These are phyloP conservation scores for Ranitomeya imitator DNA, from an alignment of 2,113 vertebrate genomes.

Conservation along the genomic window DNA sequence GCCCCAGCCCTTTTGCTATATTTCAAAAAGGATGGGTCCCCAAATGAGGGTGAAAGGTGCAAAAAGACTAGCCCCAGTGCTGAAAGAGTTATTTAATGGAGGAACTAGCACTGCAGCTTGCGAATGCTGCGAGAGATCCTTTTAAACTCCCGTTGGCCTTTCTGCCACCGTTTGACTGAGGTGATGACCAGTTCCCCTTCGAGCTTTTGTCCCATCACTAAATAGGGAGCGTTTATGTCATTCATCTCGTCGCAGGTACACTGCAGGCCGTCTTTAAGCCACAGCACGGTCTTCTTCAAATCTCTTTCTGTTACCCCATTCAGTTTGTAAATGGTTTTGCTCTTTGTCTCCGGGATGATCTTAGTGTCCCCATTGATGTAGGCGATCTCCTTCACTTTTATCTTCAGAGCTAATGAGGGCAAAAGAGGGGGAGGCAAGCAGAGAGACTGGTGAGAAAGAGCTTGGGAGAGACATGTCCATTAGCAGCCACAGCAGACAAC, in stretches of 20 bases:
- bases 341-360: conserved; percentile 94
- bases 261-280: conserved; percentile 92
- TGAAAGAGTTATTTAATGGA: neutral
- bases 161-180: conserved; percentile 96
- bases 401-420: conserved; percentile 84
- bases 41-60: conserved; percentile 36
- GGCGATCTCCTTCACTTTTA: conserved; percentile 98
- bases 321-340: conserved; percentile 96
- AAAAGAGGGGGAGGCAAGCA: conserved; percentile 54
- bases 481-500: conserved; percentile 64
- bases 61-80: conserved; percentile 55
- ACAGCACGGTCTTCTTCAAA: conserved; percentile 87
- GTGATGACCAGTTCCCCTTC: conserved; percentile 95
- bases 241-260: conserved; percentile 97
- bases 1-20: conserved; percentile 46
- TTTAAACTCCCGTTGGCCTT: conserved; percentile 92
- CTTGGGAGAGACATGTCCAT: conserved; percentile 56
- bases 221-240: conserved; percentile 92
- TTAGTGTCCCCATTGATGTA: conserved; percentile 97
- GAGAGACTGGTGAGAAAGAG: conserved; percentile 56
- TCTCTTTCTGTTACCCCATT: conserved; percentile 91
- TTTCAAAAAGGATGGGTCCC: conserved; percentile 50
- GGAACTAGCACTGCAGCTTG: conserved; percentile 90
- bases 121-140: conserved; percentile 95
- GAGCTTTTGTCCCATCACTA: conserved; percentile 96